Conservation (phyloP, 1,140 invertebrate species). For the Drosophila carrolli region DNA sequence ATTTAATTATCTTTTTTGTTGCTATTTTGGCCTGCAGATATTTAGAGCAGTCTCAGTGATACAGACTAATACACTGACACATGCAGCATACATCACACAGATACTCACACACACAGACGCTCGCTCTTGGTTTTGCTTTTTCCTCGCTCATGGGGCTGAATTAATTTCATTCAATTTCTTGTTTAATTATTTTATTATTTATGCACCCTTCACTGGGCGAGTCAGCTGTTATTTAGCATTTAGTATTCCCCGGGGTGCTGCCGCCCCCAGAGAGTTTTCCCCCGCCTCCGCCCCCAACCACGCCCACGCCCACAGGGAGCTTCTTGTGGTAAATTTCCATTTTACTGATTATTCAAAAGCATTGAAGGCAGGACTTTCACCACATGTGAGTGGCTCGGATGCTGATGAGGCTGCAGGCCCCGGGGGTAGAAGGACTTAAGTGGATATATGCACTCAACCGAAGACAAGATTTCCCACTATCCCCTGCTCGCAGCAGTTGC, state of each 20-base stretch:
- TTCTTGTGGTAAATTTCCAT: slow-evolving; percentile 53
- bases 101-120: slow-evolving; percentile 27
- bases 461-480: slow-evolving; percentile 37
- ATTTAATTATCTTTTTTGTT: slow-evolving; percentile 45
- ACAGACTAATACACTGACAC: slow-evolving; percentile 28
- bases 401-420: slow-evolving; percentile 22
- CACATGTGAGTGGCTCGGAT: slow-evolving; percentile 36
- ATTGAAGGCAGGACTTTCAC: slow-evolving; percentile 22
- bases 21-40: slow-evolving; percentile 69
- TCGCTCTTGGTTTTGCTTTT: slow-evolving; percentile 24
- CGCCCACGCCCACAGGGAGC: slow-evolving; percentile 5
- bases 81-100: slow-evolving; percentile 40
- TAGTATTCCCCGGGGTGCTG: slow-evolving; percentile 10
- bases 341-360: slow-evolving; percentile 59
- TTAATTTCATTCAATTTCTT: slow-evolving; percentile 81
- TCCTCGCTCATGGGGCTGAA: slow-evolving; percentile 51
- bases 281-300: background rate
- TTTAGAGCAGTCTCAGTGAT: slow-evolving; percentile 54
- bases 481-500: slow-evolving; percentile 17
- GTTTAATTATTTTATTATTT: slow-evolving; percentile 82
- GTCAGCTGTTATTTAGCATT: slow-evolving; percentile 62
- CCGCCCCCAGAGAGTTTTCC: background rate
- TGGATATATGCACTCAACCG: slow-evolving; percentile 36
- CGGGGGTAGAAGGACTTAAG: slow-evolving; percentile 40
- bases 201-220: slow-evolving; percentile 59